These are phyloP conservation scores for Acanthaster planci DNA, from an alignment of 35 echinoderm and acorn worm genomes.

Conservation along the genomic window DNA sequence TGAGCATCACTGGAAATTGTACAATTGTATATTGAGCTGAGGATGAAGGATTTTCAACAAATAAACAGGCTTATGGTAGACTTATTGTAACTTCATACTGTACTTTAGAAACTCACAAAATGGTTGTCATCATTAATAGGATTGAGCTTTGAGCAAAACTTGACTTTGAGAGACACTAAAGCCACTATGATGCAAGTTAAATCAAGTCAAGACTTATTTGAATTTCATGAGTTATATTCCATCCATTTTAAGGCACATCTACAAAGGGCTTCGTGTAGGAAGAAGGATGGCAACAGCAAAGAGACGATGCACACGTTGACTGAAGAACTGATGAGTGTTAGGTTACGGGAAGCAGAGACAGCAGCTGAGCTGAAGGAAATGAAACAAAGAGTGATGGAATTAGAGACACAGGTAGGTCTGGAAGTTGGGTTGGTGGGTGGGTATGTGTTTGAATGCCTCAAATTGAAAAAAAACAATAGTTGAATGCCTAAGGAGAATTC, in stretches of 20 bases:
- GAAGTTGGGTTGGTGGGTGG: not conserved
- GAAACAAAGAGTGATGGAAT: constrained; percentile 86
- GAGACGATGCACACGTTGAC: constrained; percentile 71
- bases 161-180: too few species aligned
- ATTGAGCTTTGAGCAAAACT: too few species aligned
- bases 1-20: too few species aligned
- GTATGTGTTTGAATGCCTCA: not conserved
- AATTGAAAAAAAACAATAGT: not conserved
- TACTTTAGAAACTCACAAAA: too few species aligned
- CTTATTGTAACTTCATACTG: too few species aligned
- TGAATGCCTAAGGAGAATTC: not conserved
- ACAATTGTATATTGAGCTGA: too few species aligned
- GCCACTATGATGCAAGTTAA: too few species aligned
- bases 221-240: too few species aligned
- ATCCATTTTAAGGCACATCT: constrained; percentile 62
- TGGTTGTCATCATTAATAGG: too few species aligned
- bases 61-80: too few species aligned
- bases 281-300: constrained; percentile 69
- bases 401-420: constrained; percentile 78
- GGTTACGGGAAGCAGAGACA: constrained; percentile 88
- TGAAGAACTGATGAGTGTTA: constrained; percentile 86
- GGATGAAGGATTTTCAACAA: too few species aligned
- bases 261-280: constrained; percentile 60
- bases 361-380: constrained; percentile 86
- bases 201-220: too few species aligned